Conservation (phyloP, 2,888 invertebrate species). For the Theretra japonica region DNA sequence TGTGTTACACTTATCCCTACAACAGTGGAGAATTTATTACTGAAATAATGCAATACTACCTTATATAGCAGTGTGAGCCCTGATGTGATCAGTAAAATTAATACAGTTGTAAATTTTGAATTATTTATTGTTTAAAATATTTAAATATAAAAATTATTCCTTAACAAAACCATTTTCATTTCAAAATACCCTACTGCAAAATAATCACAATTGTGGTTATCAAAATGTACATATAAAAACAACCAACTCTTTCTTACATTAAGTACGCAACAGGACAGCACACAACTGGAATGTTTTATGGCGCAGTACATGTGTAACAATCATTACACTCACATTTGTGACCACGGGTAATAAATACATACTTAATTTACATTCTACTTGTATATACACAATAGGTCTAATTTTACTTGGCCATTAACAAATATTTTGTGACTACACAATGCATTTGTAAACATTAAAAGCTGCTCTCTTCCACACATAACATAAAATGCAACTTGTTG, state of each 20-base stretch:
- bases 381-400: constrained; percentile 30
- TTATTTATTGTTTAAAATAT: constrained; percentile 70
- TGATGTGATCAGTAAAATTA: constrained; percentile 25
- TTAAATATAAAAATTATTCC: constrained; percentile 69
- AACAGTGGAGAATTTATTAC: neutral
- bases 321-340: constrained; percentile 47
- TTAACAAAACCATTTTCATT: constrained; percentile 60
- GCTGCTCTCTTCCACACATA: neutral
- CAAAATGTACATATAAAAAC: constrained; percentile 80
- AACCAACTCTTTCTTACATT: constrained; percentile 59
- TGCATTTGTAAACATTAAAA: constrained; percentile 17
- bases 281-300: constrained; percentile 77
- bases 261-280: constrained; percentile 82
- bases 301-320: constrained; percentile 47
- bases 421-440: constrained; percentile 33
- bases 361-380: constrained; percentile 34
- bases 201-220: constrained; percentile 68
- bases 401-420: constrained; percentile 32
- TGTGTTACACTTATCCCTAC: neutral
- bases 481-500: neutral
- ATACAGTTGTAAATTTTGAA: constrained; percentile 48
- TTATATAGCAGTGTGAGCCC: neutral
- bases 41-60: neutral
- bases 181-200: constrained; percentile 57
- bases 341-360: constrained; percentile 45